Evolutionary conservation across 1,140 invertebrate species (phyloP).

Genomic region (Atta colombica): DNA sequence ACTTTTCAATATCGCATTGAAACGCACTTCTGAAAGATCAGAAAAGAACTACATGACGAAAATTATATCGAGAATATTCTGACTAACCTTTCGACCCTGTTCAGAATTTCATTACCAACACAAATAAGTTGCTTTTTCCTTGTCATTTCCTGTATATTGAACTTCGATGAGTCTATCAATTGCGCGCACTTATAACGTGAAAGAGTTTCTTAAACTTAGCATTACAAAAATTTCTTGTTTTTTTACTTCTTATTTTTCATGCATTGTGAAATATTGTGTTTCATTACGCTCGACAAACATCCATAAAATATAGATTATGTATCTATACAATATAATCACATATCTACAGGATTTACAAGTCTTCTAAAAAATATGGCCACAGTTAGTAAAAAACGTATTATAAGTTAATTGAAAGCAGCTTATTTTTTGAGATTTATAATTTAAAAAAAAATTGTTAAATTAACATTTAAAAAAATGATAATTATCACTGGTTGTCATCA

Average conservation of each 20-base stretch:
- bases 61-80: slow-evolving; percentile 49
- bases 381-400: no score
- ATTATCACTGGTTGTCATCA: no score
- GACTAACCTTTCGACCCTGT: slow-evolving; percentile 75
- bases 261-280: background rate
- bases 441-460: no score
- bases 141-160: slow-evolving; percentile 81
- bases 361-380: no score
- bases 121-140: slow-evolving; percentile 69
- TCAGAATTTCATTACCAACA: slow-evolving; percentile 77
- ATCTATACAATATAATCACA: no score
- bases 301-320: background rate
- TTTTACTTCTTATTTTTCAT: background rate
- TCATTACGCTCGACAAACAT: background rate
- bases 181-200: no score
- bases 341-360: no score
- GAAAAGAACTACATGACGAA: slow-evolving; percentile 37
- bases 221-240: background rate
- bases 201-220: background rate
- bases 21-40: slow-evolving; percentile 49
- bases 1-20: slow-evolving; percentile 32
- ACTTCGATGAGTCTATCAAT: background rate
- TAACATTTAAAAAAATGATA: no score
- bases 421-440: no score
- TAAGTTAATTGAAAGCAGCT: no score